Conservation (phyloP, 2,797 vertebrate genomes). For the Chromobotia macracanthus region DNA sequence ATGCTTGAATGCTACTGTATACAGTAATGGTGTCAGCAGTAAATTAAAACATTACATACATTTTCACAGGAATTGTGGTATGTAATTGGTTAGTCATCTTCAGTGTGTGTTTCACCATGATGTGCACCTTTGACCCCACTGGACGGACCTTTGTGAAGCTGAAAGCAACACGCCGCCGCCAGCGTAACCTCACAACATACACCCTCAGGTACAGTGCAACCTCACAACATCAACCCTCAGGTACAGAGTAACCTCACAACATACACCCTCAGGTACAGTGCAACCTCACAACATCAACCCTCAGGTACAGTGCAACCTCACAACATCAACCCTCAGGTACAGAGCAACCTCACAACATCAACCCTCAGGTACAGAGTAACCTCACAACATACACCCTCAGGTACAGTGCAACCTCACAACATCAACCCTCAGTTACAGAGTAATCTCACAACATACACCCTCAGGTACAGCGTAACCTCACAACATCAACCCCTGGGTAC, state of each 20-base stretch:
- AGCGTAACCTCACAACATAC: conserved; percentile 95
- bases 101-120: conserved; percentile 95
- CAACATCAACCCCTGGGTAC: conserved; percentile 92
- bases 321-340: too few relatives aligned
- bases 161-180: conserved; percentile 92
- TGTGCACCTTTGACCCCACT: conserved; percentile 97
- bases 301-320: too few relatives aligned
- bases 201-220: conserved; percentile 82
- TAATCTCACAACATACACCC: conserved; percentile 94
- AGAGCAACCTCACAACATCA: too few relatives aligned
- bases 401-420: too few relatives aligned
- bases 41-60: background rate
- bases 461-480: conserved; percentile 75
- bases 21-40: background rate
- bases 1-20: background rate
- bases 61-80: conserved; percentile 86
- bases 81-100: conserved; percentile 99
- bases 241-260: conserved; percentile 63
- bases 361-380: too few relatives aligned
- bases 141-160: conserved; percentile 97
- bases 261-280: too few relatives aligned
- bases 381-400: too few relatives aligned
- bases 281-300: too few relatives aligned
- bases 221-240: conserved; percentile 88
- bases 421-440: too few relatives aligned